Base-by-base conservation (phyloP, 2,888 invertebrate species). In the Pristionchus fissidentatus region DNA sequence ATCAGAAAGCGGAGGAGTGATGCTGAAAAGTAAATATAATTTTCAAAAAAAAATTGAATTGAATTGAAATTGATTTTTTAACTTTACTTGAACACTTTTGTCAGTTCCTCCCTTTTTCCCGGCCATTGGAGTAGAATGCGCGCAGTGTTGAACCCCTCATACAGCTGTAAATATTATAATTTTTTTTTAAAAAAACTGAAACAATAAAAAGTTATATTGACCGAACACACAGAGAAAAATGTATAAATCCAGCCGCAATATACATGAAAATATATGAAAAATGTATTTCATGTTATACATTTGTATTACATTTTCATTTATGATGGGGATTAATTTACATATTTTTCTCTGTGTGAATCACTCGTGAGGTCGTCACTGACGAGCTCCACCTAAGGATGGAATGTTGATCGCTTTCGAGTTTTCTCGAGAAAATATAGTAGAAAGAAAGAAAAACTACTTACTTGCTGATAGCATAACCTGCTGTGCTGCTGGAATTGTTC, bases 71-170 rank as follows among this genome's bases (percentile, higher is more conserved):
- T n/a, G 32, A 49, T 29, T 3, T 7, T 8, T 62, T 35, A 4
- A 1, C 29, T 62, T 26, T 29, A 77, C 75, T 77, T 77, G 75
- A 77, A 77, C n/a, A 19, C 29, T 32, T 77, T 8, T 4, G 75
- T 77, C 5, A 77, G 32, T 0, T 35, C 49, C 32, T 26, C 49
- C 22, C 75, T 3, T 49, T 49, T 49, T n/a, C 49, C 75, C 8
- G 26, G n/a, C 19, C 41, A 32, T 29, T 77, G 46, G 49, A 49
- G 32, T 8, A 77, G 75, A 22, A 32, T 32, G 8, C 26, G 19
- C 29, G 75, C 75, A n/a, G 26, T 32, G 19, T 22, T 15, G 49
- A 77, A 41, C 8, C 75, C 75, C 1, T 38, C 32, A 26, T 32
- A 41, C 10, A 77, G 32, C 75, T 77, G 35, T 5, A 49, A 41